These are phyloP conservation scores for Micromussa lordhowensis DNA, from an alignment of 92 coral and sea anemone genomes.

Conservation along the genomic window DNA sequence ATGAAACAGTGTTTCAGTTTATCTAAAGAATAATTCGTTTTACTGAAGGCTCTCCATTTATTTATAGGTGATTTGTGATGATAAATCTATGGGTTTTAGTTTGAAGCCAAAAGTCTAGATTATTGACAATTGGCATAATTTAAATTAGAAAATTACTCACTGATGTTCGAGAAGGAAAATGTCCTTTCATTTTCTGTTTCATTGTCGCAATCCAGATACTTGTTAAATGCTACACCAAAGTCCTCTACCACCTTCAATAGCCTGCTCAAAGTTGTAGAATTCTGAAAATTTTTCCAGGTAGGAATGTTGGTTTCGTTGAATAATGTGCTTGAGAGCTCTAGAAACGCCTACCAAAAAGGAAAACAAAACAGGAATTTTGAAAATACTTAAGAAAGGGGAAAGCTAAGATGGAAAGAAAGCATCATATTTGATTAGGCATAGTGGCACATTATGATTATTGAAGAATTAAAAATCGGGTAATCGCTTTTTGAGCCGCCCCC, in stretches of 20 bases:
- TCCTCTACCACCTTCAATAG: slow-evolving; percentile 22
- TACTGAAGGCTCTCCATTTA: no score
- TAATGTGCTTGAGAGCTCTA: slow-evolving; percentile 12
- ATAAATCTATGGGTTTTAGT: neutral
- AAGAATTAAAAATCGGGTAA: no score
- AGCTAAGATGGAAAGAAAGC: neutral
- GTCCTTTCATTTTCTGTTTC: slow-evolving; percentile 15
- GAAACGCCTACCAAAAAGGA: neutral
- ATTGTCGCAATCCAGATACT: slow-evolving; percentile 21
- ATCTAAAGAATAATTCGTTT: neutral
- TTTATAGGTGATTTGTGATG: no score
- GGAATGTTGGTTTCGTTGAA: slow-evolving; percentile 22
- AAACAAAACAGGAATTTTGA: neutral
- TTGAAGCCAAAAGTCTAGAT: neutral
- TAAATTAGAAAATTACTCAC: slow-evolving; percentile 13
- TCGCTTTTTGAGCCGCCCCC: no score
- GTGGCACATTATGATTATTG: neutral
- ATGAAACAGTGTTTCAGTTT: neutral
- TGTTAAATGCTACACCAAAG: slow-evolving; percentile 30
- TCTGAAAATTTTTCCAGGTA: slow-evolving; percentile 20
- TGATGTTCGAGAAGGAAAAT: slow-evolving; percentile 13
- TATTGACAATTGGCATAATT: neutral
- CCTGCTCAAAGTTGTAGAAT: slow-evolving; percentile 24
- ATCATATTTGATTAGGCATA: neutral
- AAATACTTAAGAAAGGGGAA: no score